These are phyloP conservation scores for Panzeria rudis DNA, from an alignment of 2,888 invertebrate species.

Conservation along the genomic window DNA sequence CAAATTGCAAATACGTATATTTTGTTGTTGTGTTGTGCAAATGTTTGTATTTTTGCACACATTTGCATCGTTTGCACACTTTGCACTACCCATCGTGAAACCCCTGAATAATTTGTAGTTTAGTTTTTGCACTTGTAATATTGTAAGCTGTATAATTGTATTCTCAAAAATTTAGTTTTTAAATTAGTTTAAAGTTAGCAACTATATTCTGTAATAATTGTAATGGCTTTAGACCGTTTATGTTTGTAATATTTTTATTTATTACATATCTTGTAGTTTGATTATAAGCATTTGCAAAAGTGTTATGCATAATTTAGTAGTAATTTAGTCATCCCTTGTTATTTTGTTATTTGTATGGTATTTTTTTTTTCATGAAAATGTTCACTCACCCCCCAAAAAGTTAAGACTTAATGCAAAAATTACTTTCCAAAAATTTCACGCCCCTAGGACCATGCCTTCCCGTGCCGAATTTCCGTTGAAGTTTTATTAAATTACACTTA, in stretches of 20 bases:
- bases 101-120: slow-evolving; percentile 59
- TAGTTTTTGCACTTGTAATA: slow-evolving; percentile 48
- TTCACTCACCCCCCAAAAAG: too few relatives aligned
- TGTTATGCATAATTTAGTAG: slow-evolving; percentile 5
- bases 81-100: too few relatives aligned
- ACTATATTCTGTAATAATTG: slow-evolving; percentile 6
- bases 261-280: slow-evolving; percentile 11
- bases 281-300: background rate
- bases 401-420: too few relatives aligned
- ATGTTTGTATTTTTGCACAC: too few relatives aligned
- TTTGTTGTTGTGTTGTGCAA: too few relatives aligned
- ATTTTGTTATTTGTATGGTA: slow-evolving; percentile 11
- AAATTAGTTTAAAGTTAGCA: background rate
- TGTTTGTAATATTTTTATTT: background rate
- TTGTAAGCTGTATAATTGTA: slow-evolving; percentile 18
- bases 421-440: too few relatives aligned
- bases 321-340: background rate
- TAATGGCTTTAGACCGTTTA: slow-evolving; percentile 15
- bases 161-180: background rate
- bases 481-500: too few relatives aligned
- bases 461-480: too few relatives aligned
- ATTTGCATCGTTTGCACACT: too few relatives aligned
- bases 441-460: too few relatives aligned
- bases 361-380: too few relatives aligned
- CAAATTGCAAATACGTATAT: too few relatives aligned